Evolutionary conservation across 92 coral and sea anemone genomes (phyloP), one percentile per base, ranked within the genome.

Genomic region (Paramuricea clavata): DNA sequence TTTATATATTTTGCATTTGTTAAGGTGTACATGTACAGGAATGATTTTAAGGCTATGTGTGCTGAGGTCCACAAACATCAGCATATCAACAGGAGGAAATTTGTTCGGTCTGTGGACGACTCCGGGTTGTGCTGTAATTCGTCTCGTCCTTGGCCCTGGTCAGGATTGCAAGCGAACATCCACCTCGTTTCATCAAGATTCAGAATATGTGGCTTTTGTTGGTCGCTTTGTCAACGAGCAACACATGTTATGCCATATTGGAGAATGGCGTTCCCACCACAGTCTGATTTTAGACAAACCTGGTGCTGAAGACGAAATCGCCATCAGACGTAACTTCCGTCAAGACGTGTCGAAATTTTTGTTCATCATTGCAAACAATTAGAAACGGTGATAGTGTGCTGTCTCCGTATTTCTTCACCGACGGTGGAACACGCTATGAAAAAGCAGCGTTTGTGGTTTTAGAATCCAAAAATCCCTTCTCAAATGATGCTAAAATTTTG

Each of bases 211-310:
- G 33, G 70, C 75, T 67, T 80, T 87, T n/a, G 93, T 93, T 69
- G 98, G 98, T 6, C 75, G 73, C 27, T 77, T 89, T 10, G 84
- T 95, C 42, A 92, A 96, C 0, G 44, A 83, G 0, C 68, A 70
- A n/a, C 93, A 85, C 86, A 90, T 92, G 95, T 81, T 95, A 6
- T 89, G 98, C 32, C 98, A 95, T 78, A 90, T 95, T 36, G 98
- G 98, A n/a, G 97, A 94, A 60, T 95, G 98, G 98, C 98, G 94
- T 72, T 95, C 98, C 1, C 98, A 95, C 50, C 97, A 95, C 36
- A 90, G 80, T 6, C 88, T 95, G 86, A 82, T 72, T 17, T 87
- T 94, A 41, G 81, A 43, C 49, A 32, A 91, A 26, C 98, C 98
- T 35, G 94, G 97, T 61, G 49, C 34, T 0, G 98, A 94, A 2